phyloP scores from a whole-genome alignment of 37 sponge, comb jelly and placozoan genomes.

The Halichondria panicea region DNA sequence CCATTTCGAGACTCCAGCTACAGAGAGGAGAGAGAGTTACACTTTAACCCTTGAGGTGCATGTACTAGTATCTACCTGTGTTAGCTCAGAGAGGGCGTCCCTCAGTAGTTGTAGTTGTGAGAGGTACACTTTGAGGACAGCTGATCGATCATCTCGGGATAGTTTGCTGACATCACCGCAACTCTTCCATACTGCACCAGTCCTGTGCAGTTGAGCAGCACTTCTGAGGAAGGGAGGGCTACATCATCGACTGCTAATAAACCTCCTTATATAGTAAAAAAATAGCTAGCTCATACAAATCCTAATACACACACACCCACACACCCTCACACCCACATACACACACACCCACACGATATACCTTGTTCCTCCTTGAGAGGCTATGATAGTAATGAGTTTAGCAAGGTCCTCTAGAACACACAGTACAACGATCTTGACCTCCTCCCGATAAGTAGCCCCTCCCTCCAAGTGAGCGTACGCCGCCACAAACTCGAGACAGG shows the following conservation, averaged over 20 bases:
- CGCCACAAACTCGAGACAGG: constrained; percentile 4
- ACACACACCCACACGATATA: no score
- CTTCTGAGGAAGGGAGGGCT: neutral
- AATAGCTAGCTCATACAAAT: neutral
- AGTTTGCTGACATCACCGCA: constrained; percentile 36
- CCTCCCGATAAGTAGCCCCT: constrained; percentile 1
- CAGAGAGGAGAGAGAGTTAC: neutral
- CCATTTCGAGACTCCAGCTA: constrained; percentile 8
- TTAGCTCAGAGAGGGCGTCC: constrained; percentile 34
- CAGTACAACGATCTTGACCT: constrained; percentile 14
- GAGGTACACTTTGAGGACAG: constrained; percentile 25
- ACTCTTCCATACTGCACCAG: constrained; percentile 50
- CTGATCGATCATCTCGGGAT: constrained; percentile 43
- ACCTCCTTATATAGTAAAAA: no score
- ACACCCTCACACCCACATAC: no score
- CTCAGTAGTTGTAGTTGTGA: constrained; percentile 42
- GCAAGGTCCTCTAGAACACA: constrained; percentile 23
- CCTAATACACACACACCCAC: no score
- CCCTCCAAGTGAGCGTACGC: no score
- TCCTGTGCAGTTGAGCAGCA: constrained; percentile 21
- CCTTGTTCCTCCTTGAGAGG: constrained; percentile 19
- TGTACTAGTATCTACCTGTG: constrained; percentile 21
- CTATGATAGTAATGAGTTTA: constrained; percentile 3
- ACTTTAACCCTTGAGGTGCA: neutral
- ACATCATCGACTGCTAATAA: neutral